Conservation (phyloP, 2,797 vertebrate genomes). For the Paedocypris micromegethes region DNA sequence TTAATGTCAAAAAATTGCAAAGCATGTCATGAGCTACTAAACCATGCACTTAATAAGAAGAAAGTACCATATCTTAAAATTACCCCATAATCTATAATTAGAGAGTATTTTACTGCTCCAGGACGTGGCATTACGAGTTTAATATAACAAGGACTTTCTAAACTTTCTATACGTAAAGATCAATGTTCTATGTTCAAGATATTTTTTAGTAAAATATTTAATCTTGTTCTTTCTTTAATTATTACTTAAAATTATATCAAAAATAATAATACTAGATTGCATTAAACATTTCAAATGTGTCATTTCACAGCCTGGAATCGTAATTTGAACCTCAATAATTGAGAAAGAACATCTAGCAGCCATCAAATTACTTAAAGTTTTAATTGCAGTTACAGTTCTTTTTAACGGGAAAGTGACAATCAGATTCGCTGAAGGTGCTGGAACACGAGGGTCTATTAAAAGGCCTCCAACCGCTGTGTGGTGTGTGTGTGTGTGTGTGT, state of each 20-base stretch:
- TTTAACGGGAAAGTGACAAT: slow-evolving; percentile 22
- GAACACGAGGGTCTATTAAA: slow-evolving; percentile 9
- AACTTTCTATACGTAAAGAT: slow-evolving; percentile 1
- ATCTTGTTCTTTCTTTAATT: too few relatives aligned
- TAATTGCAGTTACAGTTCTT: slow-evolving; percentile 20
- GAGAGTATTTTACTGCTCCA: slow-evolving; percentile 10
- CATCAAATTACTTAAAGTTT: slow-evolving; percentile 19
- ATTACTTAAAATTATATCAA: background rate
- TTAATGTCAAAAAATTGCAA: slow-evolving; percentile 4
- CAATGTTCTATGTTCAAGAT: background rate
- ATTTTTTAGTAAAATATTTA: background rate
- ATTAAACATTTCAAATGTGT: background rate
- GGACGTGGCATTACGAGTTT: slow-evolving; percentile 10
- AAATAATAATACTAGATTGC: background rate
- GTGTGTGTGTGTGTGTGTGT: slow-evolving; percentile 8
- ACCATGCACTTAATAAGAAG: slow-evolving; percentile 18
- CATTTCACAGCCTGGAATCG: slow-evolving; percentile 1
- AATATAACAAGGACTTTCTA: slow-evolving; percentile 10
- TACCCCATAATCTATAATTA: slow-evolving; percentile 35
- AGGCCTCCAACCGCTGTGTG: slow-evolving; percentile 1
- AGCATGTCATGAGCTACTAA: slow-evolving; percentile 15
- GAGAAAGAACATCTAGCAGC: slow-evolving; percentile 6
- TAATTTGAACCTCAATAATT: slow-evolving; percentile 1
- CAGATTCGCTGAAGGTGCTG: slow-evolving; percentile 13
- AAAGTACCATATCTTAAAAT: slow-evolving; percentile 20